Conservation (phyloP, 35 echinoderm and acorn worm species). For the Ptychodera flava region DNA sequence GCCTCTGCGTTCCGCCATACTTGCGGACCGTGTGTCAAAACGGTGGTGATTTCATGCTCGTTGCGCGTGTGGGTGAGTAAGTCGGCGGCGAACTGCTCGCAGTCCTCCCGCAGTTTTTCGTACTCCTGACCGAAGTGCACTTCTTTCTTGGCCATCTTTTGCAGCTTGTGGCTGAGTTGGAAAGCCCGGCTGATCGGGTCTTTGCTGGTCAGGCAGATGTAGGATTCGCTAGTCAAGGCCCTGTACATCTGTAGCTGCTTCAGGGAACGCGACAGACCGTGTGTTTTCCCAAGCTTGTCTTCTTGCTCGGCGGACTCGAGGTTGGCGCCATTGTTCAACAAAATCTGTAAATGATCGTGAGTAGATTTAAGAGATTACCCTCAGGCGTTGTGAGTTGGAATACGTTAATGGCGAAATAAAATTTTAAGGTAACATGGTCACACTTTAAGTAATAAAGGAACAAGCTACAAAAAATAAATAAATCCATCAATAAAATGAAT, state of each 20-base stretch:
- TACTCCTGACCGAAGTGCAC: background rate
- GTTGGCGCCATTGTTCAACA: background rate
- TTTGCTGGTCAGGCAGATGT: slow-evolving; percentile 14
- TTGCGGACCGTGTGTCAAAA: slow-evolving; percentile 2
- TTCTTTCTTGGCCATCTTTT: background rate
- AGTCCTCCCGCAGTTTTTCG: background rate
- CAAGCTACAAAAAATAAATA: too few relatives aligned
- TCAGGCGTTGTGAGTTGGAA: too few relatives aligned
- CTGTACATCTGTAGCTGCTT: background rate
- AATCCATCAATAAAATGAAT: too few relatives aligned
- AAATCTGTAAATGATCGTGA: background rate
- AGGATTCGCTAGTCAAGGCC: slow-evolving; percentile 8
- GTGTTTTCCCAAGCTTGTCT: background rate
- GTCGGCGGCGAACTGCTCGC: background rate
- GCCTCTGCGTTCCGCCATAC: background rate
- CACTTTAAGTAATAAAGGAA: too few relatives aligned
- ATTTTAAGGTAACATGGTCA: too few relatives aligned
- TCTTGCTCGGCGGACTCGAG: background rate
- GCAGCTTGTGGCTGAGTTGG: background rate
- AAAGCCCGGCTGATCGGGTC: slow-evolving; percentile 5
- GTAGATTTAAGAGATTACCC: too few relatives aligned
- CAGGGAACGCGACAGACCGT: background rate
- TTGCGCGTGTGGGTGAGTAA: background rate
- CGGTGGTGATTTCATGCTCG: background rate
- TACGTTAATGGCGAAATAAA: too few relatives aligned